Evolutionary conservation across 2,113 vertebrate genomes (phyloP).

Genomic region (Hiodon tergisus): DNA sequence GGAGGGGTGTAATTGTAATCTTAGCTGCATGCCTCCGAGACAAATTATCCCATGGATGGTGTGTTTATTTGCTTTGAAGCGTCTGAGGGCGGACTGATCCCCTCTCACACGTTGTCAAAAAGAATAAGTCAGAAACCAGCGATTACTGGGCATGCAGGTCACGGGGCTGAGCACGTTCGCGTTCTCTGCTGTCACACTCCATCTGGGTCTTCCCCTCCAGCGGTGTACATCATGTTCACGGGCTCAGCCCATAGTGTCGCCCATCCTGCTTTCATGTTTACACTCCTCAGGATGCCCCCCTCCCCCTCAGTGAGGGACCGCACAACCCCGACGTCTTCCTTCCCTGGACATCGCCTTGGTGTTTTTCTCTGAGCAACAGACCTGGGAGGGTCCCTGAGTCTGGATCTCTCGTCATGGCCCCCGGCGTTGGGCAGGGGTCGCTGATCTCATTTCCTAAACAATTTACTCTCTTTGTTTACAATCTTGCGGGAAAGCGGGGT

Average conservation of each 20-base stretch:
- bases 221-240: slow-evolving; percentile 18
- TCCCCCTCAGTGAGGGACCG: background rate
- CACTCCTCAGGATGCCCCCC: background rate
- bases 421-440: slow-evolving; percentile 14
- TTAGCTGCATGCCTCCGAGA: background rate
- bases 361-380: slow-evolving; percentile 25
- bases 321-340: slow-evolving; percentile 15
- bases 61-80: slow-evolving; percentile 31
- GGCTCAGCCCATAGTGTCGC: slow-evolving; percentile 27
- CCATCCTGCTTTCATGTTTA: slow-evolving; percentile 31
- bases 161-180: slow-evolving; percentile 28
- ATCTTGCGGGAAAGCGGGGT: background rate
- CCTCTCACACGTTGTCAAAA: slow-evolving; percentile 46
- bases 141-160: slow-evolving; percentile 39
- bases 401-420: slow-evolving; percentile 41
- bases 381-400: slow-evolving; percentile 30
- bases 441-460: slow-evolving; percentile 27
- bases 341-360: background rate
- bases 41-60: slow-evolving; percentile 5
- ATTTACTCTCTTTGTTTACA: slow-evolving; percentile 43
- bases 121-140: slow-evolving; percentile 43
- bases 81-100: slow-evolving; percentile 1
- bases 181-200: slow-evolving; percentile 13
- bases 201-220: background rate
- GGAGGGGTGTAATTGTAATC: background rate